Evolutionary conservation across 1,140 invertebrate genomes (phyloP).

Genomic region (Bombus polaris): DNA sequence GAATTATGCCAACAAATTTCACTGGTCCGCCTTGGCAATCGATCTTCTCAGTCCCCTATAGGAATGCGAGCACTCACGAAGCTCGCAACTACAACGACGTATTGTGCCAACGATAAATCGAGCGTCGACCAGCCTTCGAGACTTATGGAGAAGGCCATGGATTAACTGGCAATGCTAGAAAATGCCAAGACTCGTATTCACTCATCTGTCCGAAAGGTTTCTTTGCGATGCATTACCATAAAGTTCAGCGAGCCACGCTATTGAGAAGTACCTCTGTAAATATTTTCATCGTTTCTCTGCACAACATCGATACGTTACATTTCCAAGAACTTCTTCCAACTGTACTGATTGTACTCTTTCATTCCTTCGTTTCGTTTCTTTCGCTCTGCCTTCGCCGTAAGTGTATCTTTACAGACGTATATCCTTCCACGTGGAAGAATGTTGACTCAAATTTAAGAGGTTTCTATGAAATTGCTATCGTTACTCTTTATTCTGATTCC

Average conservation of each 20-base stretch:
- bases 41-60: conserved; percentile 47
- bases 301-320: background rate
- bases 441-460: too few relatives aligned
- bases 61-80: conserved; percentile 57
- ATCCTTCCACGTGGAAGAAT: too few relatives aligned
- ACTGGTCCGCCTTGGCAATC: conserved; percentile 50
- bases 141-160: conserved; percentile 51
- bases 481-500: too few relatives aligned
- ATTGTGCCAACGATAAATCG: conserved; percentile 66
- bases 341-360: background rate
- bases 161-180: conserved; percentile 57
- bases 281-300: background rate
- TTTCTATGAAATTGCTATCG: too few relatives aligned
- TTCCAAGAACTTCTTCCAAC: background rate
- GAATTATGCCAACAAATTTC: conserved; percentile 67
- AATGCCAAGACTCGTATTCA: conserved; percentile 42
- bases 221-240: background rate
- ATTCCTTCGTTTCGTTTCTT: background rate
- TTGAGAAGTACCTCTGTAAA: background rate
- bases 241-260: background rate
- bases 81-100: conserved; percentile 57
- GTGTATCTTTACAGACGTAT: too few relatives aligned
- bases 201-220: conserved; percentile 38
- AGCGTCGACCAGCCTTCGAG: conserved; percentile 57
- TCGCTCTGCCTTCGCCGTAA: background rate